These are phyloP conservation scores for Condylostylus longicornis DNA, from an alignment of 1,140 invertebrate species.

Conservation along the genomic window DNA sequence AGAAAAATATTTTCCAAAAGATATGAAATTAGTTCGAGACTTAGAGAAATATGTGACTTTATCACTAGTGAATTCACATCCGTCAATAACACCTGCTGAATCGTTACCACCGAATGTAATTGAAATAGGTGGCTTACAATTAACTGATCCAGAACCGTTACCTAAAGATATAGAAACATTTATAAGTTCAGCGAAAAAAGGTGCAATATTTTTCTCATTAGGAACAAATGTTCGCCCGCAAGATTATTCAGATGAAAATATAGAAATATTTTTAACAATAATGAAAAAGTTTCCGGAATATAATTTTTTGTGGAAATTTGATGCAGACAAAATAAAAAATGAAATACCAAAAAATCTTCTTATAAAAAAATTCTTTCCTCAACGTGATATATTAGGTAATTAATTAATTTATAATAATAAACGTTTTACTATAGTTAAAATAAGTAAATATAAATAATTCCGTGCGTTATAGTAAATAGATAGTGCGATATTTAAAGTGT, in stretches of 20 bases:
- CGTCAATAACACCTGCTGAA: slow-evolving; percentile 29
- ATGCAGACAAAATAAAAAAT: slow-evolving; percentile 35
- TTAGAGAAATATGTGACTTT: slow-evolving; percentile 14
- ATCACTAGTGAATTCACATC: slow-evolving; percentile 33
- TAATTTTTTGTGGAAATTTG: slow-evolving; percentile 50
- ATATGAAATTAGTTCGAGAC: not conserved
- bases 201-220: slow-evolving; percentile 40
- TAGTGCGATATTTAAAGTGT: too few relatives aligned
- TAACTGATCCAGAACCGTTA: slow-evolving; percentile 22
- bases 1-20: not conserved
- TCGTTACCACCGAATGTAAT: slow-evolving; percentile 36
- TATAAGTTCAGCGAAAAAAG: slow-evolving; percentile 36
- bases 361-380: slow-evolving; percentile 46
- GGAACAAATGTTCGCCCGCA: slow-evolving; percentile 39
- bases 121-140: slow-evolving; percentile 39
- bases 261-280: slow-evolving; percentile 34
- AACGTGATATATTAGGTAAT: too few relatives aligned
- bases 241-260: slow-evolving; percentile 33
- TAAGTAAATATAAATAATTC: too few relatives aligned
- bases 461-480: too few relatives aligned
- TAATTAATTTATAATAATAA: too few relatives aligned
- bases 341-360: slow-evolving; percentile 40
- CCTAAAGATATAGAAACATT: slow-evolving; percentile 31
- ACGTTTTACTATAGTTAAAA: too few relatives aligned
- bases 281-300: slow-evolving; percentile 34